Conservation (phyloP, 2,797 vertebrate genomes). For the Erpetoichthys calabaricus region DNA sequence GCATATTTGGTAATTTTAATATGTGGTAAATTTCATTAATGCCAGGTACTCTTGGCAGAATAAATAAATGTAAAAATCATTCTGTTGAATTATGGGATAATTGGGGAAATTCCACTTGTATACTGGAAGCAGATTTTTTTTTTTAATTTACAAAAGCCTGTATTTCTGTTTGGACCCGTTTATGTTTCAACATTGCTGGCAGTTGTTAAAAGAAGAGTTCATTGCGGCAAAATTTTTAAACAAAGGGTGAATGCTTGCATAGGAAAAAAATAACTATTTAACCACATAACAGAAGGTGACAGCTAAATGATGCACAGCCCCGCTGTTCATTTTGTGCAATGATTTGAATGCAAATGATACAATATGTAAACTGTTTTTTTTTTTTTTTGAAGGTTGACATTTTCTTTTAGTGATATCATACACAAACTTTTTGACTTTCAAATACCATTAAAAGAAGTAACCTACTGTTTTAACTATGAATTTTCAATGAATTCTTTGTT, state of each 20-base stretch:
- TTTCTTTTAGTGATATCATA: too few species aligned
- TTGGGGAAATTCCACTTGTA: constrained; percentile 68
- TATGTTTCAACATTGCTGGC: constrained; percentile 23
- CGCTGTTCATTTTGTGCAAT: constrained; percentile 1
- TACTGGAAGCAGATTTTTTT: constrained; percentile 40
- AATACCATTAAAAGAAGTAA: too few species aligned
- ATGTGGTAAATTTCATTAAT: constrained; percentile 56
- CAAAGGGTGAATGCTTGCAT: constrained; percentile 16
- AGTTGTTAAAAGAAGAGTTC: constrained; percentile 6
- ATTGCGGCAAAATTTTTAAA: constrained; percentile 8
- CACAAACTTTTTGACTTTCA: too few species aligned
- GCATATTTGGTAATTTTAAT: constrained; percentile 44
- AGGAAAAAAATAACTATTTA: constrained; percentile 7
- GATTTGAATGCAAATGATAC: constrained; percentile 2
- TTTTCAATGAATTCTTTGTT: too few species aligned
- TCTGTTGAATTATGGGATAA: constrained; percentile 60
- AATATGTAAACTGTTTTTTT: constrained; percentile 2
- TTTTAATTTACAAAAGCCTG: constrained; percentile 26
- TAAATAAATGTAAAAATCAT: constrained; percentile 58
- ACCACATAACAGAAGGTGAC: constrained; percentile 6
- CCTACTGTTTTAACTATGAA: too few species aligned
- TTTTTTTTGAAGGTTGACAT: neutral
- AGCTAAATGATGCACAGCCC: constrained; percentile 8
- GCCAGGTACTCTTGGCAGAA: constrained; percentile 56
- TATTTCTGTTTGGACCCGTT: constrained; percentile 27